Evolutionary conservation across 2,888 invertebrate genomes (phyloP).

Genomic region (Lathronympha strigana): DNA sequence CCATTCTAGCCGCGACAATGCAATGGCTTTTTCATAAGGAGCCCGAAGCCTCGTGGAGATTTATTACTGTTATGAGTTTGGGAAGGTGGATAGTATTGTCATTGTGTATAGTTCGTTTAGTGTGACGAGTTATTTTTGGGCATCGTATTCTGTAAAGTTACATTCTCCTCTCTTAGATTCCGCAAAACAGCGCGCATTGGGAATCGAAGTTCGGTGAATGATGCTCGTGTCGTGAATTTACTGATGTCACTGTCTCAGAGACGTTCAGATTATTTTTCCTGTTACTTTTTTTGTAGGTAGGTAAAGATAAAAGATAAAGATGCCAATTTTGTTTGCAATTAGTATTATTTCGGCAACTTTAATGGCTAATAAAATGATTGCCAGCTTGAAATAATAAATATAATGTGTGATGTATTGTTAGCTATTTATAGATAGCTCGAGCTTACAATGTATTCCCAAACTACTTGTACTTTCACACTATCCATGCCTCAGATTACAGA

Average conservation of each 20-base stretch:
- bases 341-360: too few species aligned
- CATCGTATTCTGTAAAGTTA: background rate
- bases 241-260: background rate
- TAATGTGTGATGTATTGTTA: too few species aligned
- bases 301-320: too few species aligned
- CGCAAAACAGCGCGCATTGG: background rate
- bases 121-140: background rate
- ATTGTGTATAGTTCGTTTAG: constrained; percentile 21
- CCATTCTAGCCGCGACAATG: constrained; percentile 38
- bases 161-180: background rate
- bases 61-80: constrained; percentile 37
- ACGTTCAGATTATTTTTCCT: background rate
- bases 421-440: too few species aligned
- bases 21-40: constrained; percentile 42
- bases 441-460: too few species aligned
- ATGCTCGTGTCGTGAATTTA: background rate
- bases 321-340: too few species aligned
- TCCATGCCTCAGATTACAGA: too few species aligned
- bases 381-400: too few species aligned
- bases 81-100: constrained; percentile 28
- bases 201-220: background rate
- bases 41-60: constrained; percentile 20
- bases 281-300: too few species aligned
- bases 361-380: too few species aligned
- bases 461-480: too few species aligned